phyloP scores from a whole-genome alignment of 2,888 invertebrate species.

The Azorinus chamasolen region DNA sequence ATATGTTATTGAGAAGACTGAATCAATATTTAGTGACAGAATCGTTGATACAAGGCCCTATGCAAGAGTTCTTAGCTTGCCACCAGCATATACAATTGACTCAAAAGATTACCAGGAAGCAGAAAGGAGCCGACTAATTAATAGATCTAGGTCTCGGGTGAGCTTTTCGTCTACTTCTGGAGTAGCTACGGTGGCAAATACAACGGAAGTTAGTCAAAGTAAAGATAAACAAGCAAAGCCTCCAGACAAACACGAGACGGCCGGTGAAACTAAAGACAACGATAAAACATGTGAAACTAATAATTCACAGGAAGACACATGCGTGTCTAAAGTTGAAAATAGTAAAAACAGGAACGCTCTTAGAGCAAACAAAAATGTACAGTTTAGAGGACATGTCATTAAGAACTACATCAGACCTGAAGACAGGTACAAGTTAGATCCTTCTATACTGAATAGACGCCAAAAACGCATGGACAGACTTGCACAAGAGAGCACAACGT shows the following conservation, averaged over 20 bases:
- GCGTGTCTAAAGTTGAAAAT: too few species aligned
- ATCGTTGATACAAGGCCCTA: conserved; percentile 8
- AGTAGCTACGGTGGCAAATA: too few species aligned
- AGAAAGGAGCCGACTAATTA: conserved; percentile 22
- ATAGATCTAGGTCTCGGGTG: conserved; percentile 30
- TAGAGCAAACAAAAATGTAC: conserved; percentile 17
- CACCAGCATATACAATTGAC: conserved; percentile 50
- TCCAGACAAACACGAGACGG: too few species aligned
- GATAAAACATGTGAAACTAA: too few species aligned
- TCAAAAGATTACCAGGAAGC: conserved; percentile 43
- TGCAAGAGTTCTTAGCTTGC: conserved; percentile 42
- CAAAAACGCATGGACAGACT: conserved; percentile 66
- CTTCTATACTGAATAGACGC: conserved; percentile 58
- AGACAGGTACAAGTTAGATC: conserved; percentile 68
- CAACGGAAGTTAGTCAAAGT: too few species aligned
- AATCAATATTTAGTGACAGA: background rate
- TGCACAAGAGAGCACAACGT: conserved; percentile 58
- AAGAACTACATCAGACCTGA: conserved; percentile 67
- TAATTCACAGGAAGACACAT: too few species aligned
- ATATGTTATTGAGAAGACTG: background rate
- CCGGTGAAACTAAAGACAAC: too few species aligned
- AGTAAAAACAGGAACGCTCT: background rate
- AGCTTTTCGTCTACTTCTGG: too few species aligned
- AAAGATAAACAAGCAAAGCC: too few species aligned
- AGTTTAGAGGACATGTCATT: conserved; percentile 55